Percentiles rank a stretch among this genome's conserved stretches.
These are phyloP conservation scores for Hippoglossus hippoglossus DNA, from an alignment of 2,797 vertebrate genomes.

Conservation along the genomic window DNA sequence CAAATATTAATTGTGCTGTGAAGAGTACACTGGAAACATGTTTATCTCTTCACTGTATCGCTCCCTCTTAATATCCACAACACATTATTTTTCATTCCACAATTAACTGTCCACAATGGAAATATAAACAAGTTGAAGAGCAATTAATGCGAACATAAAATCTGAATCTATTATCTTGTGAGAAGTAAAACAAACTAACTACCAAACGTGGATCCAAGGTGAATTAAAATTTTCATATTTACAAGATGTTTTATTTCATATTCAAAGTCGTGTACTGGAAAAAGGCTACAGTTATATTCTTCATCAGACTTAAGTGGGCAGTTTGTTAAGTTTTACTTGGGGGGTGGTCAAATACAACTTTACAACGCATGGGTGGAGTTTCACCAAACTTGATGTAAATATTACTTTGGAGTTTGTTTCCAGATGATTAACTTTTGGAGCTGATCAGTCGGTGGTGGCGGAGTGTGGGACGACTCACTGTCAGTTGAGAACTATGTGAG, in stretches of 20 bases:
- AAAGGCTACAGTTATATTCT: too few species aligned
- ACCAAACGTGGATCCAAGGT: background rate
- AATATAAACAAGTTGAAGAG: background rate
- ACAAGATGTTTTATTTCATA: background rate
- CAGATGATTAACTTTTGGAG: too few species aligned
- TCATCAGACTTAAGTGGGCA: too few species aligned
- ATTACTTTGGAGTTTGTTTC: too few species aligned
- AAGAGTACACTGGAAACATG: background rate
- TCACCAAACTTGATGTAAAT: too few species aligned
- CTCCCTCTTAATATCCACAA: background rate
- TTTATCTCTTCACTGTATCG: background rate
- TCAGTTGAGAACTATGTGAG: too few species aligned
- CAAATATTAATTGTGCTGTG: background rate
- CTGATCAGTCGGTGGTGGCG: too few species aligned
- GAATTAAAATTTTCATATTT: background rate
- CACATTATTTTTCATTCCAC: background rate
- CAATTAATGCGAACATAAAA: background rate
- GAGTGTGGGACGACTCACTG: too few species aligned
- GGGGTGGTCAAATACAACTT: too few species aligned
- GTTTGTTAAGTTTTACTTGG: too few species aligned
- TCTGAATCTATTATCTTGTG: background rate
- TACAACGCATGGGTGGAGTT: too few species aligned
- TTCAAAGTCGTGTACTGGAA: background rate
- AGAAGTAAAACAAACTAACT: background rate
- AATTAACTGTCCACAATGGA: background rate